Evolutionary conservation across 2,888 invertebrate species (phyloP).

Genomic region (Andricus quercusramuli): DNA sequence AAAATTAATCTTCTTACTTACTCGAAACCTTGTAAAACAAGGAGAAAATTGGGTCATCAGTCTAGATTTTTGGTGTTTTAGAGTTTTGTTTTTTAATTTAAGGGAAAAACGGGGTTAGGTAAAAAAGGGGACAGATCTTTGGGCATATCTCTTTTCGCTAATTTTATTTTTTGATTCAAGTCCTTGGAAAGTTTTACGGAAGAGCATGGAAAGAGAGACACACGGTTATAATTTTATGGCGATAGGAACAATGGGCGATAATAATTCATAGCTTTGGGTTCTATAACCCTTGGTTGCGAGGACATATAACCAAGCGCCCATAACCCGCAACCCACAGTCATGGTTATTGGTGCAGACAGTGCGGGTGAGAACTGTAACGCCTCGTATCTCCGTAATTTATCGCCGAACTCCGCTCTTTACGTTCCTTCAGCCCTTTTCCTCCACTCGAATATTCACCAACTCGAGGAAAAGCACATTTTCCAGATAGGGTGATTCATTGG

Average conservation of each 20-base stretch:
- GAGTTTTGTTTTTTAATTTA: no score
- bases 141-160: neutral
- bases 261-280: constrained; percentile 70
- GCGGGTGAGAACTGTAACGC: constrained; percentile 69
- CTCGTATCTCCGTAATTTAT: constrained; percentile 69
- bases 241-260: constrained; percentile 70
- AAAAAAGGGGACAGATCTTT: neutral
- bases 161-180: constrained; percentile 4
- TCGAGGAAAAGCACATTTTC: constrained; percentile 30
- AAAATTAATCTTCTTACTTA: no score
- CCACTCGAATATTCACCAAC: constrained; percentile 35
- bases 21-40: no score
- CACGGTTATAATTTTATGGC: constrained; percentile 66
- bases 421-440: constrained; percentile 43
- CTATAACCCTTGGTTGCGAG: constrained; percentile 59
- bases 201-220: constrained; percentile 56
- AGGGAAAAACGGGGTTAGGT: no score
- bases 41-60: no score
- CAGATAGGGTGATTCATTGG: constrained; percentile 32
- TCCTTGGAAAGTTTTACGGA: neutral
- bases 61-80: no score
- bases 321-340: constrained; percentile 59
- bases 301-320: constrained; percentile 58
- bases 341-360: constrained; percentile 56
- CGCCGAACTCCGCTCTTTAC: constrained; percentile 53